phyloP scores from a whole-genome alignment of 1,140 invertebrate species.

The Eciton burchellii region DNA sequence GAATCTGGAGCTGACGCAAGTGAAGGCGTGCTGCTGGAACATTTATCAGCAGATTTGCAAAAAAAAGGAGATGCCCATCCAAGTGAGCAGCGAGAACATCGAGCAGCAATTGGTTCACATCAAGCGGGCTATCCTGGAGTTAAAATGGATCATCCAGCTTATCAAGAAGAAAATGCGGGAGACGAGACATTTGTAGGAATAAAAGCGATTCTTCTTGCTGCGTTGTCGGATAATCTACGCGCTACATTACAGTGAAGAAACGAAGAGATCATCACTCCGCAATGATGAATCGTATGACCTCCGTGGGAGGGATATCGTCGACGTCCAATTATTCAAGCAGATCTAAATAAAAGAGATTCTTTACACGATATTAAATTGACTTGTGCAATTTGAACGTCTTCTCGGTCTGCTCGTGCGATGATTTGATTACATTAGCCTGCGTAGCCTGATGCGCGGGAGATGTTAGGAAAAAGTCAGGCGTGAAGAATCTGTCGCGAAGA shows the following conservation, averaged over 20 bases:
- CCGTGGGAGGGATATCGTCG: neutral
- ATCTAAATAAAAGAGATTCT: constrained; percentile 3
- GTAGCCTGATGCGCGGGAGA: neutral
- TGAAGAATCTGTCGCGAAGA: too few species aligned
- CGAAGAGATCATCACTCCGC: neutral
- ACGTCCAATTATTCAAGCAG: neutral
- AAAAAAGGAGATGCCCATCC: constrained; percentile 72
- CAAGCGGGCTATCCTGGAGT: constrained; percentile 80
- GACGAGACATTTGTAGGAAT: constrained; percentile 20
- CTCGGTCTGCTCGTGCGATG: neutral
- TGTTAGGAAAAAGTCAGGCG: neutral
- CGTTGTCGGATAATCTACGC: neutral
- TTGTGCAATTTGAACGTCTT: neutral
- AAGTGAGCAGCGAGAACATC: constrained; percentile 75
- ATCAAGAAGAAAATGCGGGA: constrained; percentile 64
- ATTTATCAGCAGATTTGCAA: constrained; percentile 83
- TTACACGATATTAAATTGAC: neutral
- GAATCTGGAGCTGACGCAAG: constrained; percentile 79
- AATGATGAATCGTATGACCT: neutral
- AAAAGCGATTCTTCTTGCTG: neutral
- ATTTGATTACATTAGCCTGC: neutral
- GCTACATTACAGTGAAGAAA: neutral
- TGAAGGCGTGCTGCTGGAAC: constrained; percentile 81
- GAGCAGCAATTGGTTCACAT: constrained; percentile 81
- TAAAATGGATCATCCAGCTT: constrained; percentile 76